A percentile compares a stretch with the other conserved stretches of the same genome.
These are phyloP conservation scores for Macrosoma leucophasiata DNA, from an alignment of 2,888 invertebrate genomes.

Conservation along the genomic window DNA sequence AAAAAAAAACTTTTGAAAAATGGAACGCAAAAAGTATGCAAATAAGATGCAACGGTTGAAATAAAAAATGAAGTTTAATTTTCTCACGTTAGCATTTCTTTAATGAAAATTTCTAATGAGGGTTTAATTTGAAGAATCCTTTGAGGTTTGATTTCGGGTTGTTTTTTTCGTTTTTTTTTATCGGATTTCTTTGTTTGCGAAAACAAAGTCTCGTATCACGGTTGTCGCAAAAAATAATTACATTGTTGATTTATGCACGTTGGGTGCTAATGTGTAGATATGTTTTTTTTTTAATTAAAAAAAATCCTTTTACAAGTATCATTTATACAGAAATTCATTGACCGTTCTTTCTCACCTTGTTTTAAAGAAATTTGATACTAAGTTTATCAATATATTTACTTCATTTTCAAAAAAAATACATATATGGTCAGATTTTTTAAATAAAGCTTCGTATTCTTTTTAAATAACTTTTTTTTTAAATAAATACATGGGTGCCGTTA, in stretches of 20 bases:
- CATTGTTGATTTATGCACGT: conserved; percentile 62
- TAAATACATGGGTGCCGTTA: no score
- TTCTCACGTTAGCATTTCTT: conserved; percentile 69
- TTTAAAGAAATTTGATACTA: no score
- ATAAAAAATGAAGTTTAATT: conserved; percentile 59
- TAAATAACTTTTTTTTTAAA: no score
- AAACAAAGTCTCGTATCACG: conserved; percentile 71
- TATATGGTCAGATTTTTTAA: no score
- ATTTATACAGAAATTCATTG: no score
- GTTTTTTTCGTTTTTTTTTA: conserved; percentile 40
- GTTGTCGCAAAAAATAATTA: conserved; percentile 72
- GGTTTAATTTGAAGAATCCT: conserved; percentile 74
- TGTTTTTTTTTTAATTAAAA: no score
- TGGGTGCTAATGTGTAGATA: conserved; percentile 10
- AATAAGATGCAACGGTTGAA: conserved; percentile 61
- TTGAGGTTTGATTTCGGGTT: conserved; percentile 67
- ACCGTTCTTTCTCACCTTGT: no score
- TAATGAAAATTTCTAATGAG: conserved; percentile 64
- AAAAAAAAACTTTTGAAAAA: conserved; percentile 32
- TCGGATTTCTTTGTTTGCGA: conserved; percentile 54
- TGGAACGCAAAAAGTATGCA: conserved; percentile 47
- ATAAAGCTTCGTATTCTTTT: no score
- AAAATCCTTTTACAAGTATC: no score
- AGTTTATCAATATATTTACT: no score
- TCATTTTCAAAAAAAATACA: no score